Percentiles rank a stretch among this genome's conserved stretches.
Evolutionary conservation across 2,888 invertebrate species (phyloP).

Genomic region (Nemotelus pantherinus): DNA sequence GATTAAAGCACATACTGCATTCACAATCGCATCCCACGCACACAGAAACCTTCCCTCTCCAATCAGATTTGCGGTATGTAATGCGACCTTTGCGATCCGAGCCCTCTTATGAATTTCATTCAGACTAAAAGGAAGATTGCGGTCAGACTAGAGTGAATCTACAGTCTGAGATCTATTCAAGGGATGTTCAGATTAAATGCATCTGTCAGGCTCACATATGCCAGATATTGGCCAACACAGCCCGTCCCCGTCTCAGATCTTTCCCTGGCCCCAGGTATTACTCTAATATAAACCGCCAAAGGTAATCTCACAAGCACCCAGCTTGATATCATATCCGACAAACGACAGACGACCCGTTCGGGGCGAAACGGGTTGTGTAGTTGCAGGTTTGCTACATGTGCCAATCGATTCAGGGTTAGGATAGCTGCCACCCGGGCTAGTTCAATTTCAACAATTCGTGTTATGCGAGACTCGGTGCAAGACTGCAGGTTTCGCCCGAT

Average conservation of each 20-base stretch:
- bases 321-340: constrained; percentile 44
- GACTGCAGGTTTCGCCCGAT: background rate
- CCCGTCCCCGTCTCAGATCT: background rate
- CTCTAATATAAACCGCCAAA: constrained; percentile 46
- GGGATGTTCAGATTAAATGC: constrained; percentile 20
- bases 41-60: too few species aligned
- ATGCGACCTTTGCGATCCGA: background rate
- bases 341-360: background rate
- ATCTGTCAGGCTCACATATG: constrained; percentile 9
- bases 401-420: background rate
- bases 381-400: background rate
- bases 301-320: constrained; percentile 47
- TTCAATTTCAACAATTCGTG: constrained; percentile 27
- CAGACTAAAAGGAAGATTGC: constrained; percentile 29
- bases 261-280: constrained; percentile 13
- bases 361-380: constrained; percentile 14
- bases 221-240: background rate
- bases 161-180: background rate
- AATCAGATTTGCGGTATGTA: too few species aligned
- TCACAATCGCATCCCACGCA: too few species aligned
- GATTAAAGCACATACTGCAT: too few species aligned
- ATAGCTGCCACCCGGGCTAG: background rate
- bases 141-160: background rate
- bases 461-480: constrained; percentile 15
- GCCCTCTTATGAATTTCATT: constrained; percentile 1